Conservation (phyloP, 2,888 invertebrate species). For the Microctonus brassicae region DNA sequence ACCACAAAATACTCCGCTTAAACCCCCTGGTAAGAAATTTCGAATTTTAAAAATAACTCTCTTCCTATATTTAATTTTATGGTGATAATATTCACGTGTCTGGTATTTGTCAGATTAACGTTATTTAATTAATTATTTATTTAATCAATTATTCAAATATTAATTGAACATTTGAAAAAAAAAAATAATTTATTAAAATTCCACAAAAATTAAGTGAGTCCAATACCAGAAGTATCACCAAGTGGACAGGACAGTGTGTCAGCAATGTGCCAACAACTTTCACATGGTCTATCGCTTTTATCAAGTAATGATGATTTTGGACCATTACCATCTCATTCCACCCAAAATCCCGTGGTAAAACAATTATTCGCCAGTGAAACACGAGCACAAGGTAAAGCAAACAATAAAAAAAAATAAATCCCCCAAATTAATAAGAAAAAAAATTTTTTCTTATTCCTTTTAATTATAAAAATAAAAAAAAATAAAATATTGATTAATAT, state of each 20-base stretch:
- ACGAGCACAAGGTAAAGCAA: conserved; percentile 52
- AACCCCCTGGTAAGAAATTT: conserved; percentile 71
- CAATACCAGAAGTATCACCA: conserved; percentile 83
- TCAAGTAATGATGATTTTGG: conserved; percentile 73
- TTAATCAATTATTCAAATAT: background rate
- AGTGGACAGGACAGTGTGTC: conserved; percentile 78
- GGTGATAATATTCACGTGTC: too few relatives aligned
- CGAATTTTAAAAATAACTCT: too few relatives aligned
- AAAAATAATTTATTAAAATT: background rate
- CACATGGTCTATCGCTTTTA: conserved; percentile 82
- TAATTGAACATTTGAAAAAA: too few relatives aligned
- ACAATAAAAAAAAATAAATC: background rate
- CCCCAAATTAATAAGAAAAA: background rate
- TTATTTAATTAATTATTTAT: background rate
- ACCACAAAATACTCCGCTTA: conserved; percentile 66
- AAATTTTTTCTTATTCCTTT: too few relatives aligned
- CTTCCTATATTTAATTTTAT: too few relatives aligned
- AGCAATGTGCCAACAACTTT: conserved; percentile 85
- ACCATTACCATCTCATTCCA: conserved; percentile 55
- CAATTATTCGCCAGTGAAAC: conserved; percentile 56
- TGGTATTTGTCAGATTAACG: too few relatives aligned
- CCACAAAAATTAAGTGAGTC: conserved; percentile 74
- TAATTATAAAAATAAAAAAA: background rate
- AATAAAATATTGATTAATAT: too few relatives aligned
- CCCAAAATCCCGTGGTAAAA: conserved; percentile 56